Conservation (phyloP, 2,797 vertebrate species). For the Natrix natrix region DNA sequence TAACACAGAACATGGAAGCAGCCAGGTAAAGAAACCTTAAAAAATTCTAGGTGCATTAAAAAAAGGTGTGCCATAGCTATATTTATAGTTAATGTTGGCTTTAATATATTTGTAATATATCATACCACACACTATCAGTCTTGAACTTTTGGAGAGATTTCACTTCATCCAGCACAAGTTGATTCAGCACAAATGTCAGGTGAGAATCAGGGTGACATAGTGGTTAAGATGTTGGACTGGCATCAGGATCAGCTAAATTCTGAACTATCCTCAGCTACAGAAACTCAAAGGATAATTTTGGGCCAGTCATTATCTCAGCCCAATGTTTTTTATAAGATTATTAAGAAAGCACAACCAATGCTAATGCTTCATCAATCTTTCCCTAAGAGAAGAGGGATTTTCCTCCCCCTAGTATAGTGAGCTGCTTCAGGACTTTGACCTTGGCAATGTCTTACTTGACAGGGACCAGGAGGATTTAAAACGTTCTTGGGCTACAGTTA, state of each 20-base stretch:
- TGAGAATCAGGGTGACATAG: not conserved
- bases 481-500: not conserved
- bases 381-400: not conserved
- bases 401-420: not conserved
- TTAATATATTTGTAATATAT: not conserved
- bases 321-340: not conserved
- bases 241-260: not conserved
- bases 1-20: constrained; percentile 91
- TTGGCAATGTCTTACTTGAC: not conserved
- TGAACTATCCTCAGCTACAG: not conserved
- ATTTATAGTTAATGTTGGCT: not conserved
- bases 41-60: not conserved
- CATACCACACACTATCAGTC: not conserved
- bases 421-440: not conserved
- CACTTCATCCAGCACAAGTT: not conserved
- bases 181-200: not conserved
- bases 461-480: not conserved
- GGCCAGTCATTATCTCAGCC: not conserved
- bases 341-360: not conserved
- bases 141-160: not conserved
- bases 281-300: not conserved
- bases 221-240: not conserved
- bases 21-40: constrained; percentile 67
- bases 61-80: not conserved
- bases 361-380: not conserved